A percentile compares a stretch with the other conserved stretches of the same genome.
These are phyloP conservation scores for Diogma glabrata DNA, from an alignment of 2,888 invertebrate species.

Conservation along the genomic window DNA sequence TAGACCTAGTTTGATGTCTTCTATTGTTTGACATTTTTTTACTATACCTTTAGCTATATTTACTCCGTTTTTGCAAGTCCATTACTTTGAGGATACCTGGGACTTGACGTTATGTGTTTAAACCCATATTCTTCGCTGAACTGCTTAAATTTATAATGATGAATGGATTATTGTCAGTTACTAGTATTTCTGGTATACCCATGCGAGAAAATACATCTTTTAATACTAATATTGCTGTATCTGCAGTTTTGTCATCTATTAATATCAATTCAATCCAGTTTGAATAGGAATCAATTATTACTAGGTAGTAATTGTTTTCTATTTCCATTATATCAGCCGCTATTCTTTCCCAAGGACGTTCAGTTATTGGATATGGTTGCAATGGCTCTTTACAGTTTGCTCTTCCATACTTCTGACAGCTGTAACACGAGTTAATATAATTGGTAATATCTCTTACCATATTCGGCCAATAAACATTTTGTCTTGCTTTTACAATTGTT, in stretches of 20 bases:
- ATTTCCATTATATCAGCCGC: neutral
- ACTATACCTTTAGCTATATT: neutral
- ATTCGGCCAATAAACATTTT: slow-evolving; percentile 11
- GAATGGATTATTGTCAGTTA: slow-evolving; percentile 3
- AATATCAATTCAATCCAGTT: neutral
- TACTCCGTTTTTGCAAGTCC: neutral
- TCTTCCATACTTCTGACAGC: neutral
- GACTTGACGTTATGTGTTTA: neutral
- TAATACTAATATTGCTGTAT: slow-evolving; percentile 1
- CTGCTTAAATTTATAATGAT: neutral
- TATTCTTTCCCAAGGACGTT: neutral
- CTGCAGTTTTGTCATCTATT: neutral
- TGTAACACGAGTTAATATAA: neutral
- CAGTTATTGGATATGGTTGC: neutral
- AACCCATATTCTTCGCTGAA: neutral
- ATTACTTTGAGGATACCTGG: neutral
- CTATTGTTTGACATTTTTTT: slow-evolving; percentile 1
- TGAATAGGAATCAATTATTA: slow-evolving; percentile 1
- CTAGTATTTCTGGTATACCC: neutral
- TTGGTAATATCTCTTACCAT: neutral
- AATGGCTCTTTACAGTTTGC: neutral
- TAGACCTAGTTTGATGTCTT: neutral
- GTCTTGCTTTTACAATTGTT: neutral
- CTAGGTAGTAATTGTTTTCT: neutral
- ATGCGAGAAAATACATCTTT: neutral